Evolutionary conservation across 2,113 vertebrate genomes (phyloP).

Genomic region (Falcunculus frontatus): DNA sequence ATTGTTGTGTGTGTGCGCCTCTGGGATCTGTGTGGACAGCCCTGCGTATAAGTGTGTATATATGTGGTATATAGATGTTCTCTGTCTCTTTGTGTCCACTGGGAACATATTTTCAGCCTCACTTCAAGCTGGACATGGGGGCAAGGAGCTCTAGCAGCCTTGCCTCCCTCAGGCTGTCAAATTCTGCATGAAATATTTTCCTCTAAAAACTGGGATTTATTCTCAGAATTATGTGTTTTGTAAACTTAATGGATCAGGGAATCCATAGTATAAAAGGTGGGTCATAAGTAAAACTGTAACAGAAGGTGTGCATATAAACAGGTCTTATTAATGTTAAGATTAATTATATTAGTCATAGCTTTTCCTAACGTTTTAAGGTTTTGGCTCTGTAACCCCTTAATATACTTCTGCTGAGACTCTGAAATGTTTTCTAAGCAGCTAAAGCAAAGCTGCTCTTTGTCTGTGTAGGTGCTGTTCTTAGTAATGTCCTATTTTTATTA

Average conservation of each 20-base stretch:
- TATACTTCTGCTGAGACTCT: background rate
- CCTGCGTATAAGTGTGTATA: too few species aligned
- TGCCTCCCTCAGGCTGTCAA: background rate
- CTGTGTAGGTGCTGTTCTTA: background rate
- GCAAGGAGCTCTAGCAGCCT: background rate
- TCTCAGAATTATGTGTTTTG: background rate
- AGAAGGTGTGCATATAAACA: background rate
- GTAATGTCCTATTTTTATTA: background rate
- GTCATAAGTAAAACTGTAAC: background rate
- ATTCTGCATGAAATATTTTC: background rate
- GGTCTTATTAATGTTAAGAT: background rate
- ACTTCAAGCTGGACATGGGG: background rate
- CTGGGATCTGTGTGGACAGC: background rate
- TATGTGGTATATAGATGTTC: background rate
- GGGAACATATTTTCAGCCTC: background rate
- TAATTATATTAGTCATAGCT: background rate
- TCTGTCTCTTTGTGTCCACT: background rate
- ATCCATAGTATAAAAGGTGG: background rate
- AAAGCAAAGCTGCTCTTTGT: background rate
- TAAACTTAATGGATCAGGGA: background rate
- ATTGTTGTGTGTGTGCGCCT: background rate
- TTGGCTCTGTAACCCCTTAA: background rate
- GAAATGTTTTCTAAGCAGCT: background rate
- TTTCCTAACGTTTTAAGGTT: background rate
- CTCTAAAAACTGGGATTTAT: background rate